Conservation (phyloP, 1,140 invertebrate species). For the Zaprionus taronus region DNA sequence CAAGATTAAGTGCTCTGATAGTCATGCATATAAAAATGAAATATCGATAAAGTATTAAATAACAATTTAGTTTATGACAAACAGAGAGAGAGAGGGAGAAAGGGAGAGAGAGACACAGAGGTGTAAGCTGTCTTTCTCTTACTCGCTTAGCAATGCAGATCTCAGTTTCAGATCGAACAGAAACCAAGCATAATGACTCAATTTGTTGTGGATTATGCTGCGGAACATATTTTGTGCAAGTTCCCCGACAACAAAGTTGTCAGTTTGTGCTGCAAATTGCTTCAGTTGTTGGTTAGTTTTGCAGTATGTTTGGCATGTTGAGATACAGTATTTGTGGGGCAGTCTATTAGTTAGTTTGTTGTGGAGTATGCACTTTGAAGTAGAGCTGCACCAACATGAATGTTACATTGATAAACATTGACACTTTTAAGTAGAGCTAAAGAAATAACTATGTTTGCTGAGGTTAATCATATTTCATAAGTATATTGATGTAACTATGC, state of each 20-base stretch:
- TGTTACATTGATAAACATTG: too few species aligned
- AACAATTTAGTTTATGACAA: slow-evolving; percentile 81
- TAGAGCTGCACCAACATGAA: too few species aligned
- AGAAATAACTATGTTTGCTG: too few species aligned
- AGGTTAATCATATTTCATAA: too few species aligned
- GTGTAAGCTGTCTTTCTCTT: neutral
- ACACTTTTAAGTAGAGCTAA: too few species aligned
- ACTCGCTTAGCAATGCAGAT: slow-evolving; percentile 29
- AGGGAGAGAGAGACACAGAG: neutral
- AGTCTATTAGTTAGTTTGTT: neutral
- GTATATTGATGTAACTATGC: too few species aligned
- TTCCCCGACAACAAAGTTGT: neutral
- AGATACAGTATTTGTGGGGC: neutral
- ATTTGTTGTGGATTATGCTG: slow-evolving; percentile 17
- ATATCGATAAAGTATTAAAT: slow-evolving; percentile 83
- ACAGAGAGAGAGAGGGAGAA: neutral
- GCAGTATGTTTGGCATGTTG: neutral
- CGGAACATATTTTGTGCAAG: neutral
- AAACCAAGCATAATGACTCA: slow-evolving; percentile 27
- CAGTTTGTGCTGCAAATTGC: neutral
- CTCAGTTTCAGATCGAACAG: slow-evolving; percentile 9
- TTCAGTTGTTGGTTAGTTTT: neutral
- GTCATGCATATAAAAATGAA: slow-evolving; percentile 83
- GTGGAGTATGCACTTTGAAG: too few species aligned
- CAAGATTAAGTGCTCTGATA: slow-evolving; percentile 81